Base-by-base conservation (phyloP, 2,888 invertebrate species). In the Drosophila nr. perissopoda region DNA sequence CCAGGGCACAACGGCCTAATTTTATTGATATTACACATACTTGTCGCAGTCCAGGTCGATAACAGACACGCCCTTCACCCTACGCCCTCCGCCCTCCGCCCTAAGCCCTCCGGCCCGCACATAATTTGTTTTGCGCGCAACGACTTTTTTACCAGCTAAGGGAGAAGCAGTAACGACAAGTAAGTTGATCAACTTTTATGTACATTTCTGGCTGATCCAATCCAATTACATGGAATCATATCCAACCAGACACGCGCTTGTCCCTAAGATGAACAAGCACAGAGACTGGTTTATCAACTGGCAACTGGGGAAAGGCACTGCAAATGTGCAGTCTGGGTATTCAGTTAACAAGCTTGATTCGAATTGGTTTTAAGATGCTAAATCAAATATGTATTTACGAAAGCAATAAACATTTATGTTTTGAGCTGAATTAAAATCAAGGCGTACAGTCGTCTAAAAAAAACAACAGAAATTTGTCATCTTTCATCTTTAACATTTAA, bases 1-100 rank as follows among this genome's bases (percentile, higher is more conserved):
- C 2, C 36, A 25, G 36, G 29, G 60, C 33, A 36, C 77, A 58
- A 66, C 74, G 74, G 84, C 90, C 84, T 89, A 79, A 89, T 84
- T 89, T 84, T 88, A 84, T 84, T 84, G 88, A 84, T 89, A 84
- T 84, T 89, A 79, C 90, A 82, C 88, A 68, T 76, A 89, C 88
- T 89, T 83, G 76, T 70, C 83, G 66, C 79, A 56, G 70, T 54
- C 57, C 83, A 82, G 72, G 72, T 76, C 86, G 71, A 79, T 67
- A 74, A 67, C 76, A 82, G 63, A 52, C 51, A 36, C 46, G 10
- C 57, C 42, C 36, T 13, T 38, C 21, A 7, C 57, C 42, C 36
- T 13, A 34, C n/a, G 46, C 21, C 46, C 46, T 46, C 1, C 10
- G 13, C 27, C 31, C 25, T 16, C 1, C 10, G 13, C 27, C 31